Evolutionary conservation across 2,888 invertebrate species (phyloP), one percentile per base, ranked within the genome.

Genomic region (Drosophila formosana): DNA sequence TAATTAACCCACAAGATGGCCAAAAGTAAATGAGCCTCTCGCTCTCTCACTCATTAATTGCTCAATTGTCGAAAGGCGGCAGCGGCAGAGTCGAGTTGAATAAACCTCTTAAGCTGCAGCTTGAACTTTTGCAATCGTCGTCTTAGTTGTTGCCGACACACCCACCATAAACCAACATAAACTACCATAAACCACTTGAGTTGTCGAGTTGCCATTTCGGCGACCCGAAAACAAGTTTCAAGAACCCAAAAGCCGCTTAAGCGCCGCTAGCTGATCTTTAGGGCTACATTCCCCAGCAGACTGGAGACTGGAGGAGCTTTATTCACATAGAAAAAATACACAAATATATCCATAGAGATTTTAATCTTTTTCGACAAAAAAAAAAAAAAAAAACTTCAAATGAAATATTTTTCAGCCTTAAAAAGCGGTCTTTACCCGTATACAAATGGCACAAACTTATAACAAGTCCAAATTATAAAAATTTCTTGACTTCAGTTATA

Each of bases 11-110:
- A 49, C 68, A 34, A 60, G 58, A 23, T 78, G 78, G 68, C 68
- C 69, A 69, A 78, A 74, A 74, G 49, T 60, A 55, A 78, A 65
- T 74, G 61, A 66, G 75, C 43, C 53, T 32, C 26, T 11, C 37
- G n/a, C 11, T 52, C 18, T 55, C 41, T 66, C 46, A 4, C 18
- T 34, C 82, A 85, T 88, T 88, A 82, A 82, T 88, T 82, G 82
- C 88, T 88, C 82, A 82, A 82, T 82, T 82, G 88, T 55, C 56
- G 51, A 37, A 50, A 43, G 43, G n/a, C 25, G 25, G 11, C 39
- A 60, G 37, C n/a, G 25, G 8, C 28, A 30, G 45, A 45, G 45
- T 45, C 58, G 69, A 80, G 78, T 75, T 80, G 80, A 78, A 78
- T 63, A 78, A 78, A 78, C 78, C 63, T 47, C 61, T 68, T 43